Evolutionary conservation across 2,113 vertebrate genomes (phyloP).

Genomic region (Archocentrus centrarchus): DNA sequence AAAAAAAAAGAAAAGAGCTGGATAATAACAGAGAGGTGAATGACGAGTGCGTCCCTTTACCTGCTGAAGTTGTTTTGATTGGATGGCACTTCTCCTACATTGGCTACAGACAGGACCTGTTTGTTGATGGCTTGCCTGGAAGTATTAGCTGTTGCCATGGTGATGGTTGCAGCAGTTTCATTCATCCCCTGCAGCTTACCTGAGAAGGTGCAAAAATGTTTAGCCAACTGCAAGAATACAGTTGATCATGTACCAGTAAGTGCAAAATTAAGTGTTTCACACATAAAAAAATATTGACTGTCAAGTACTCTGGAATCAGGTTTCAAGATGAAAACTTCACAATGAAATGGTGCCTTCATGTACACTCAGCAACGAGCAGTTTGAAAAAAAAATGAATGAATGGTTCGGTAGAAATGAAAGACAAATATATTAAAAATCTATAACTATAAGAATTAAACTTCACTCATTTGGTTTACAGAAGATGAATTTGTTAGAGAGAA

Average conservation of each 20-base stretch:
- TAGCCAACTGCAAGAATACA: not conserved
- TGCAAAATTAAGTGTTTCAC: not conserved
- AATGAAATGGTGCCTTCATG: conserved; percentile 3
- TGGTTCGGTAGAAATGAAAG: conserved; percentile 40
- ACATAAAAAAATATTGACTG: not conserved
- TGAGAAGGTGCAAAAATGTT: conserved; percentile 71
- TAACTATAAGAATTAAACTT: conserved; percentile 46
- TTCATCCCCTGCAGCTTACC: conserved; percentile 95
- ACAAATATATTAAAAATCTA: conserved; percentile 48
- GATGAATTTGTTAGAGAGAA: conserved; percentile 37
- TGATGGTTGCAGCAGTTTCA: conserved; percentile 86
- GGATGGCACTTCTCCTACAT: conserved; percentile 88
- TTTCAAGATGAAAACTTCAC: not conserved
- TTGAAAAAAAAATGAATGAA: conserved; percentile 19
- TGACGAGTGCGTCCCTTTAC: conserved; percentile 70
- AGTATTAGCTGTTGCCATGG: conserved; percentile 83
- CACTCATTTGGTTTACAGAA: conserved; percentile 18
- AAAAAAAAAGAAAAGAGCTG: not conserved
- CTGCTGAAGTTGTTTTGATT: conserved; percentile 86
- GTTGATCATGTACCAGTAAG: not conserved
- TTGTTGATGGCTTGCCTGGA: conserved; percentile 82
- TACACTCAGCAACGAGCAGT: conserved; percentile 15
- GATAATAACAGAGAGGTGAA: not conserved
- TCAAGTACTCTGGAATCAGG: not conserved
- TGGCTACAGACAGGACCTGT: conserved; percentile 88